Percentiles rank a stretch among this genome's conserved stretches.
Conservation (phyloP, 2,113 vertebrate species). For the Cyanistes caeruleus region DNA sequence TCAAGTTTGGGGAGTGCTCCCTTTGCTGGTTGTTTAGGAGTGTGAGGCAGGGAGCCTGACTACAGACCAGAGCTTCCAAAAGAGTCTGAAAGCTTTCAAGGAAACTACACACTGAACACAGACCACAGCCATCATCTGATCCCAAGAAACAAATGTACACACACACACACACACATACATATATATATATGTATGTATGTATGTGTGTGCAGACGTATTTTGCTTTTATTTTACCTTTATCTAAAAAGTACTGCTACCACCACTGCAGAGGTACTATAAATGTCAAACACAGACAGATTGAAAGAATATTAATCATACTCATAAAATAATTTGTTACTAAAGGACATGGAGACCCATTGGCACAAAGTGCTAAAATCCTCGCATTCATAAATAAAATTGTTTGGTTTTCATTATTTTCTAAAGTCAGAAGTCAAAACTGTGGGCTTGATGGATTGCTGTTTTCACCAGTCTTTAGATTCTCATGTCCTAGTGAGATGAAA, state of each 20-base stretch:
- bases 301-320: not conserved
- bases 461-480: not conserved
- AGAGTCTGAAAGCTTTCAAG: not conserved
- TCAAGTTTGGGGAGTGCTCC: not conserved
- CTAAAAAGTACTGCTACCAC: not conserved
- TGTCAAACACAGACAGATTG: not conserved
- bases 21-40: not conserved
- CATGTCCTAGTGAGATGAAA: not conserved
- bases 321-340: not conserved
- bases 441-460: not conserved
- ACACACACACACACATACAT: no score
- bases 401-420: not conserved
- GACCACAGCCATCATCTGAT: not conserved
- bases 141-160: not conserved
- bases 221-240: not conserved
- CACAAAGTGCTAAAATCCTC: not conserved
- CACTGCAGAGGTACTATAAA: not conserved
- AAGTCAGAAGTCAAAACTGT: not conserved
- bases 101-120: not conserved
- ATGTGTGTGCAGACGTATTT: not conserved
- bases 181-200: no score
- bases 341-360: not conserved
- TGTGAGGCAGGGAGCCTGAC: not conserved
- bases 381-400: not conserved
- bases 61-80: not conserved